Evolutionary conservation across 2,113 vertebrate genomes (phyloP), one percentile per base, ranked within the genome.

Genomic region (Mionectes macconnelli): DNA sequence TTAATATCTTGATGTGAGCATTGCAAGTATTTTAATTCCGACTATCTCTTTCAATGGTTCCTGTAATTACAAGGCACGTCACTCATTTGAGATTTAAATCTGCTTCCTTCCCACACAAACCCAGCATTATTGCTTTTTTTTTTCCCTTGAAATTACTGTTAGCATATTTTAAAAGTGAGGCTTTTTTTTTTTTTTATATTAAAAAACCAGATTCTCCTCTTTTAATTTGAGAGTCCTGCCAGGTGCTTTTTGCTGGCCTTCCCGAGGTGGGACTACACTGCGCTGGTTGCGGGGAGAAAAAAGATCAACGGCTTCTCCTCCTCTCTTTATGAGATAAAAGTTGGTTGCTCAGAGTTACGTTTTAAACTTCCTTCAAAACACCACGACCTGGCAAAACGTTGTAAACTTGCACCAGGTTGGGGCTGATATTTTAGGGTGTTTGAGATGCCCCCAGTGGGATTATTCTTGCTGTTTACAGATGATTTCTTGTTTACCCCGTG

Each of bases 101-200:
- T 76, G 78, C 82, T 94, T 66, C 81, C 94, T 94, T 94, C 93
- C 96, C 96, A 96, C 95, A 97, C 87, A 96, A 93, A 87, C 74
- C 70, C 95, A 77, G 67, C 84, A 85, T 93, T 95, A 81, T 89
- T 93, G 63, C 84, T 66, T 88, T 88, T 62, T 91, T 89, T 69
- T 88, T 88, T 62, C 89, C 81, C 73, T 73, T 13, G 5, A 91
- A 66, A 75, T 91, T 79, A 83, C 53, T 45, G 74, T 47, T 93
- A 85, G 59, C 74, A 67, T 80, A 44, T 86, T 87, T 91, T 64
- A 50, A 77, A 91, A 93, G 40, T 28, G 20, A 89, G 37, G 25
- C 14, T 76, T 82, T 39, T 40, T 14, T 87, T 80, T 70, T 50
- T 87, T 80, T 72, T 28, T 35, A 19, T 64, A 20, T 49, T 33